Evolutionary conservation across 2,113 vertebrate species (phyloP).

Genomic region (Brachypteracias leptosomus): DNA sequence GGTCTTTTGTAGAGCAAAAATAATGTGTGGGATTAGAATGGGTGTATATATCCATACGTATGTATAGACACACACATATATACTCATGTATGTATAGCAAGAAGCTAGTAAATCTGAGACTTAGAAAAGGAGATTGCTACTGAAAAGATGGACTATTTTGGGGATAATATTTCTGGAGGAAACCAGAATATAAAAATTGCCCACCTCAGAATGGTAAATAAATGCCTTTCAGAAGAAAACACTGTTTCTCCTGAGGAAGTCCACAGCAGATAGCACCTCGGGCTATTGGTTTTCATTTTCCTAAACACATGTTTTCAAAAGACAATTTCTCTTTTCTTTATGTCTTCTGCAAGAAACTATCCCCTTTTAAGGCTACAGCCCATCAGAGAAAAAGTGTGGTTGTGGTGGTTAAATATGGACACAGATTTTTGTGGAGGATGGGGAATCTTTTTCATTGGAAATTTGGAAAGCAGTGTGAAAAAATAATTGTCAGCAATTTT

Average conservation of each 20-base stretch:
- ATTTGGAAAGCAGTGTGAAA: not conserved
- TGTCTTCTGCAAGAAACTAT: not conserved
- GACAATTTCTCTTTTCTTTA: not conserved
- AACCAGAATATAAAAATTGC: not conserved
- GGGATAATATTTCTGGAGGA: not conserved
- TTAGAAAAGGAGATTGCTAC: not conserved
- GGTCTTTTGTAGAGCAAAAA: not conserved
- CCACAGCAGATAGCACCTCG: not conserved
- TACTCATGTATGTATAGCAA: not conserved
- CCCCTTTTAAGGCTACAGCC: not conserved
- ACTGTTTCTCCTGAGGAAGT: not conserved
- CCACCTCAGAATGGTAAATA: not conserved
- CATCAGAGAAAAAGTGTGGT: not conserved
- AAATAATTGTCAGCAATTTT: not conserved
- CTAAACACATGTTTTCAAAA: not conserved
- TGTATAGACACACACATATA: not conserved
- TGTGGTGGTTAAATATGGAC: not conserved
- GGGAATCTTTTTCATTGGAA: not conserved
- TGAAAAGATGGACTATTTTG: not conserved
- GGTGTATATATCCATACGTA: not conserved
- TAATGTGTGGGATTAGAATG: not conserved
- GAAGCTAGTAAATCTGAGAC: not conserved
- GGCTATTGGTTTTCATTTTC: not conserved
- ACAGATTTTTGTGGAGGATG: not conserved
- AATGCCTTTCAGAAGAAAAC: not conserved